Evolutionary conservation across 2,797 vertebrate species (phyloP).

Genomic region (Ceryle rudis): DNA sequence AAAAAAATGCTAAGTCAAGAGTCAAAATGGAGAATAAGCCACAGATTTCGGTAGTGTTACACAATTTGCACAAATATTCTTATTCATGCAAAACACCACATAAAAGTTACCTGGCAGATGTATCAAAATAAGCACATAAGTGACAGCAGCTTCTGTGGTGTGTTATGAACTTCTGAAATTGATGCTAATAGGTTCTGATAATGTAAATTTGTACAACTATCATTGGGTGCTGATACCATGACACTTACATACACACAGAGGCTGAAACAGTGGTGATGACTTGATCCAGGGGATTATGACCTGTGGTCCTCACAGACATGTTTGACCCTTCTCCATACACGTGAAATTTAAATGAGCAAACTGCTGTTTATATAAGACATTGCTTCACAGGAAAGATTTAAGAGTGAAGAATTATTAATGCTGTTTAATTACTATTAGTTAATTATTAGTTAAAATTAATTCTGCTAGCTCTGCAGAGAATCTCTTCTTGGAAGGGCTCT

Average conservation of each 20-base stretch:
- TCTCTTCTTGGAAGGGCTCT: neutral
- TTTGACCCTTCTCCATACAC: neutral
- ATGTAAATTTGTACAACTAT: neutral
- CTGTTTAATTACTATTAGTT: neutral
- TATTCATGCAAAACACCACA: neutral
- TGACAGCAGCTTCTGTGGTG: neutral
- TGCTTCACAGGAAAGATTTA: neutral
- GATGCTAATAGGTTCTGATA: neutral
- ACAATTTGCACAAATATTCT: neutral
- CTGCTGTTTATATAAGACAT: neutral
- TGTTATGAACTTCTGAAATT: neutral
- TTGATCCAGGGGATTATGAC: neutral
- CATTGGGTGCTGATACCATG: neutral
- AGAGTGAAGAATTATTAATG: neutral
- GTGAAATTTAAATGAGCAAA: neutral
- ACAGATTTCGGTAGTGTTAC: neutral
- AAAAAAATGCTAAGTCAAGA: neutral
- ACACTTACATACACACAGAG: neutral
- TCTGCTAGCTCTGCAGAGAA: neutral
- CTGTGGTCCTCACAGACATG: neutral
- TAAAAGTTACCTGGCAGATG: neutral
- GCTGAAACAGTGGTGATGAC: neutral
- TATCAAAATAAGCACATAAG: neutral
- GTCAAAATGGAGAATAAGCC: neutral
- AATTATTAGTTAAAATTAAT: neutral